These are phyloP conservation scores for Otis tarda DNA, from an alignment of 2,113 vertebrate genomes.

Conservation along the genomic window DNA sequence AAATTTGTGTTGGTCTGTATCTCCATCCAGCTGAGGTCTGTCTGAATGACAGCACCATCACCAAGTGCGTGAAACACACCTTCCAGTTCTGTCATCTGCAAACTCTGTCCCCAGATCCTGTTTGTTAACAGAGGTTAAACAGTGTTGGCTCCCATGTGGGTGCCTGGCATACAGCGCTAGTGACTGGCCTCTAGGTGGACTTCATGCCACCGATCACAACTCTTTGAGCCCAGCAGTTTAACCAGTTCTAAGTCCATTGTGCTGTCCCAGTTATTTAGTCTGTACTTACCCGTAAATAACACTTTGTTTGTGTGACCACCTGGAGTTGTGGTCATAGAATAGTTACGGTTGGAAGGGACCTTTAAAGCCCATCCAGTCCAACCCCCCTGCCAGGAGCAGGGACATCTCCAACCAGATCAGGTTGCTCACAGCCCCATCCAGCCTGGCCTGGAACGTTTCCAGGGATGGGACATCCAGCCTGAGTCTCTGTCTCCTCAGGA, in stretches of 20 bases:
- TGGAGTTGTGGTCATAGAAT: not conserved
- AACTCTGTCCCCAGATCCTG: not conserved
- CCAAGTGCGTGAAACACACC: not conserved
- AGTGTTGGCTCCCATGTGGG: not conserved
- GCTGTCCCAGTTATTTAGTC: not conserved
- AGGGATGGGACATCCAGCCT: not conserved
- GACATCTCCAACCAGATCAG: too few relatives aligned
- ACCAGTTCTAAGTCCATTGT: not conserved
- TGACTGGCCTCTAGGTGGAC: not conserved
- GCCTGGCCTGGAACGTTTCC: too few relatives aligned
- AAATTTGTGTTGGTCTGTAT: not conserved
- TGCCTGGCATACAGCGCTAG: not conserved
- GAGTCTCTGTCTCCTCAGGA: too few relatives aligned
- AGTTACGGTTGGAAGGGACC: too few relatives aligned
- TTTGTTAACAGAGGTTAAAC: not conserved
- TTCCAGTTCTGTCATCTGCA: not conserved
- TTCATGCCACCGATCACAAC: too few relatives aligned
- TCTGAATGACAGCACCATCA: not conserved
- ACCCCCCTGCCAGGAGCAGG: too few relatives aligned
- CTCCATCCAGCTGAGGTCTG: not conserved
- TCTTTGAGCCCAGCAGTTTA: not conserved
- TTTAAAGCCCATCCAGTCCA: too few relatives aligned
- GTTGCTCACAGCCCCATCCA: too few relatives aligned
- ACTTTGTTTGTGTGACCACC: not conserved
- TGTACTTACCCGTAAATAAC: not conserved